These are phyloP conservation scores for Campylorhamphus procurvoides DNA, from an alignment of 2,113 vertebrate genomes.

Conservation along the genomic window DNA sequence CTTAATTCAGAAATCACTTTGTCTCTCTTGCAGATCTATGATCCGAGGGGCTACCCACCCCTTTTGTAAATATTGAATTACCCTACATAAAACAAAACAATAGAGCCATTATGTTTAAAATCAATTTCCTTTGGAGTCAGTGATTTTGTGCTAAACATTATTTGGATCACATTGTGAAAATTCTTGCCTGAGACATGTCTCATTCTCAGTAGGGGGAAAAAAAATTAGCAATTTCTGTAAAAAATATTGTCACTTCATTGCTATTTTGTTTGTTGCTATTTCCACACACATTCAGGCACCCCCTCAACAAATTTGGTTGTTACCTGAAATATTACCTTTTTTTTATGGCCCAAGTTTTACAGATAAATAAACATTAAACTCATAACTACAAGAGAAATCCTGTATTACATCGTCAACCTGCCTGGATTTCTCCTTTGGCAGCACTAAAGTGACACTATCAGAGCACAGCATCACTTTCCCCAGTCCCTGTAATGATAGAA, in stretches of 20 bases:
- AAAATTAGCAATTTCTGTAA: neutral
- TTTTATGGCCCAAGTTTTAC: neutral
- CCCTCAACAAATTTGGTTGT: neutral
- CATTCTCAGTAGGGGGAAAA: neutral
- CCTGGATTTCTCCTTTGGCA: neutral
- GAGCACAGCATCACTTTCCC: neutral
- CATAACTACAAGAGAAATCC: neutral
- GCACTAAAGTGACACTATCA: neutral
- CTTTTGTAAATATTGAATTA: neutral
- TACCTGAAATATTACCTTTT: neutral
- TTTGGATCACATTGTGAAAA: neutral
- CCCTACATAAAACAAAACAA: neutral
- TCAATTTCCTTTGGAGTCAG: neutral
- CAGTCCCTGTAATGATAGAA: neutral
- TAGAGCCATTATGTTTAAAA: neutral
- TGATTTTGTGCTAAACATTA: neutral
- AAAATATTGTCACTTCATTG: neutral
- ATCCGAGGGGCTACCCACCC: neutral
- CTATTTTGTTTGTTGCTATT: neutral
- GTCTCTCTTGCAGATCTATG: neutral
- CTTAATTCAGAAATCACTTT: slow-evolving; percentile 4
- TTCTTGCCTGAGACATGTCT: neutral
- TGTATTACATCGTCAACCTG: neutral
- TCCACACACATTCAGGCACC: neutral
- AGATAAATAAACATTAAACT: neutral